A percentile compares a stretch with the other conserved stretches of the same genome.
Conservation (phyloP, 2,888 invertebrate species). For the Caenorhabditis panamensis region DNA sequence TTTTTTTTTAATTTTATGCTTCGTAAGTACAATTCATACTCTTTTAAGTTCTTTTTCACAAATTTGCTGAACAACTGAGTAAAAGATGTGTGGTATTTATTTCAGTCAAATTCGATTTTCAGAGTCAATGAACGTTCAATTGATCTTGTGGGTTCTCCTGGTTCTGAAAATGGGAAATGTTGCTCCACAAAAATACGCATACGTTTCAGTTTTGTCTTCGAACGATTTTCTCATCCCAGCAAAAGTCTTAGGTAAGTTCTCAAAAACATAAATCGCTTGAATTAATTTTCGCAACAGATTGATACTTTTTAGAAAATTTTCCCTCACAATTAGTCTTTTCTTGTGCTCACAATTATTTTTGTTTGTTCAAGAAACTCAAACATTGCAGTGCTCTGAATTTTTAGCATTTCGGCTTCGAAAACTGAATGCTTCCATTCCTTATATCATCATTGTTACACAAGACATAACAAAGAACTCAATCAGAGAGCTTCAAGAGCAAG, state of each 20-base stretch:
- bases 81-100: too few relatives aligned
- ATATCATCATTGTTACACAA: constrained; percentile 73
- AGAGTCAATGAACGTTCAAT: neutral
- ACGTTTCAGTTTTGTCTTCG: constrained; percentile 69
- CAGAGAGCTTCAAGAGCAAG: constrained; percentile 56
- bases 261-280: neutral
- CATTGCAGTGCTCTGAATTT: too few relatives aligned
- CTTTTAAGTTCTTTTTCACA: too few relatives aligned
- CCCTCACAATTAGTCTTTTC: too few relatives aligned
- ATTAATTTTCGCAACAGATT: neutral
- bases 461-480: constrained; percentile 66
- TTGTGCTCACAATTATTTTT: too few relatives aligned
- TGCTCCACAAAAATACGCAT: constrained; percentile 51
- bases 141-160: neutral
- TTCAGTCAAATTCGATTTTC: too few relatives aligned
- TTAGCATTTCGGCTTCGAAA: constrained; percentile 66
- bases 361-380: too few relatives aligned
- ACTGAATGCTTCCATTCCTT: constrained; percentile 67
- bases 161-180: neutral
- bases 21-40: too few relatives aligned
- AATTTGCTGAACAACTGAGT: too few relatives aligned
- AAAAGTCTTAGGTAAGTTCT: constrained; percentile 69
- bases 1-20: neutral
- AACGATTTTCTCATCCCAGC: constrained; percentile 72
- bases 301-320: too few relatives aligned